Evolutionary conservation across 2,797 vertebrate genomes (phyloP).

Genomic region (Spheniscus humboldti): DNA sequence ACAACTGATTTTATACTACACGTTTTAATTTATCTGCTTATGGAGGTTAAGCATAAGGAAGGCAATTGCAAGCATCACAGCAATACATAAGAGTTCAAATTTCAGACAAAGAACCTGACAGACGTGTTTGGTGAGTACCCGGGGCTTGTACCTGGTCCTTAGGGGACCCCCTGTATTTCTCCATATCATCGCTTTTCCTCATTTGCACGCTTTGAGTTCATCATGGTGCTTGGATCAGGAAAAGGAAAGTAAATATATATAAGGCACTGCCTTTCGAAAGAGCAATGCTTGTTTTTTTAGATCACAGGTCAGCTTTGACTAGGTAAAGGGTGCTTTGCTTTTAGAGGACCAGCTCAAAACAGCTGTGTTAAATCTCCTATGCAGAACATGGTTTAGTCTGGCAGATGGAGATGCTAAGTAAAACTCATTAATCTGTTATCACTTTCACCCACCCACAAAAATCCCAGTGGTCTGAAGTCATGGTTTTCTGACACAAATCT

Average conservation of each 20-base stretch:
- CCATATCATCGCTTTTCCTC: background rate
- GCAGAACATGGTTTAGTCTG: background rate
- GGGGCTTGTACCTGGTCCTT: background rate
- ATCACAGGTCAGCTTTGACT: background rate
- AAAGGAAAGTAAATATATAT: background rate
- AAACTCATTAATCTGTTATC: constrained; percentile 57
- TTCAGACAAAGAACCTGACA: background rate
- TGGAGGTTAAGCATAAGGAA: background rate
- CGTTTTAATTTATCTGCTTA: background rate
- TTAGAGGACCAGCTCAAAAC: background rate
- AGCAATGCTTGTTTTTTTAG: background rate
- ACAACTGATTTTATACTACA: fast-evolving
- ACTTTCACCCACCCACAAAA: constrained; percentile 54
- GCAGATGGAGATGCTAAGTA: constrained; percentile 49
- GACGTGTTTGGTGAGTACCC: background rate
- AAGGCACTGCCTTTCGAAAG: background rate
- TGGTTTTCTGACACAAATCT: constrained; percentile 34
- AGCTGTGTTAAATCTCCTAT: constrained; percentile 39
- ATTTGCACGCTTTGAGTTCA: background rate
- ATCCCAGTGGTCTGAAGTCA: constrained; percentile 60
- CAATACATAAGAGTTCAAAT: background rate
- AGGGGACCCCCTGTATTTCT: background rate
- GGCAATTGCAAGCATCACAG: background rate
- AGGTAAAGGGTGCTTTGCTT: background rate
- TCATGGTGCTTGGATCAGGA: background rate